These are phyloP conservation scores for Augochlora pura DNA, from an alignment of 1,140 invertebrate genomes.

Conservation along the genomic window DNA sequence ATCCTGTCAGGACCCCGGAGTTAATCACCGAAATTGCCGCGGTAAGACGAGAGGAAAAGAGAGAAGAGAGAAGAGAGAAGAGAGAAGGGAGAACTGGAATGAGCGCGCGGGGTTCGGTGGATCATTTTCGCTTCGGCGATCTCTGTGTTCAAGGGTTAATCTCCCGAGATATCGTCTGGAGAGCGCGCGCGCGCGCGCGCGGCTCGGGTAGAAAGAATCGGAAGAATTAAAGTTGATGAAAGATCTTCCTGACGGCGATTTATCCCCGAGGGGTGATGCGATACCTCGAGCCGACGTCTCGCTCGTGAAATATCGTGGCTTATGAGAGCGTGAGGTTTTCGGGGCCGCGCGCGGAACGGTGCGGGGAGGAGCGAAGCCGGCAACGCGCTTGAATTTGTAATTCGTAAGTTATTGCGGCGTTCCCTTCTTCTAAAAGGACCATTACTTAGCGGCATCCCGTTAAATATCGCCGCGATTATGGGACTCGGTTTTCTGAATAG, in stretches of 20 bases:
- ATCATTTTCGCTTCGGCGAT: conserved; percentile 41
- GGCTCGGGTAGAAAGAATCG: conserved; percentile 46
- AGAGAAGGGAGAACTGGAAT: background rate
- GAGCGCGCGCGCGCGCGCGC: too few species aligned
- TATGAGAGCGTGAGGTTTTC: conserved; percentile 49
- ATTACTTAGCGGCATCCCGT: conserved; percentile 57
- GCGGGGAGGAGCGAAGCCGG: background rate
- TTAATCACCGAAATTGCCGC: conserved; percentile 47
- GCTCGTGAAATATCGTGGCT: conserved; percentile 61
- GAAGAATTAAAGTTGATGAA: conserved; percentile 67
- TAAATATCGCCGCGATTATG: conserved; percentile 61
- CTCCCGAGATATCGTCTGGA: conserved; percentile 54
- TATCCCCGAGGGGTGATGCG: conserved; percentile 60
- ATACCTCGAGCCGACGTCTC: conserved; percentile 54
- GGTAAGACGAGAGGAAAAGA: background rate
- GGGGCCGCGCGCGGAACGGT: background rate
- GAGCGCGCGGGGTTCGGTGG: conserved; percentile 2
- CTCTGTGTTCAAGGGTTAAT: conserved; percentile 51
- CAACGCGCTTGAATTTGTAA: conserved; percentile 63
- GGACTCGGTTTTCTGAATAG: conserved; percentile 23
- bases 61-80: background rate
- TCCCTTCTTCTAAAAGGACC: conserved; percentile 55
- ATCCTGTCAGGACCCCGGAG: conserved; percentile 13
- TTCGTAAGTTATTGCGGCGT: conserved; percentile 64
- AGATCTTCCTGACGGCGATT: conserved; percentile 64